Percentiles rank a stretch among this genome's conserved stretches.
Evolutionary conservation across 1,140 invertebrate genomes (phyloP).

Genomic region (Drosophila oshimai): DNA sequence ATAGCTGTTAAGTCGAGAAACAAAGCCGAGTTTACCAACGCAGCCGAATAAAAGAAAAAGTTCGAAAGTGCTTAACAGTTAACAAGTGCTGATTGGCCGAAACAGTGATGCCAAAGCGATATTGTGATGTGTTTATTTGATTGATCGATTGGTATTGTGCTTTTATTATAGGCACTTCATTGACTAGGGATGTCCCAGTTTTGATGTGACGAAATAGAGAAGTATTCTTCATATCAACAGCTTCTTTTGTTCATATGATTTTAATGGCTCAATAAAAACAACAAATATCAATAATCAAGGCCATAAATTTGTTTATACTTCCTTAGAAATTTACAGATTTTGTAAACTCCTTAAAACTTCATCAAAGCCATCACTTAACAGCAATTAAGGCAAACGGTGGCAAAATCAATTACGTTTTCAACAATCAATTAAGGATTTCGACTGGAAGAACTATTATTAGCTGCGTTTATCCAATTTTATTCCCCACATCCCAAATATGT

Average conservation of each 20-base stretch:
- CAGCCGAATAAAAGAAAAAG: slow-evolving; percentile 15
- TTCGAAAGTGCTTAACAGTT: slow-evolving; percentile 41
- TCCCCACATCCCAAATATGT: slow-evolving; percentile 3
- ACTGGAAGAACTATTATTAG: too few relatives aligned
- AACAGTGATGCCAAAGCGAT: neutral
- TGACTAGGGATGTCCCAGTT: neutral
- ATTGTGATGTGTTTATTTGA: slow-evolving; percentile 8
- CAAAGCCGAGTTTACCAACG: slow-evolving; percentile 8
- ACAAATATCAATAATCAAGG: too few relatives aligned
- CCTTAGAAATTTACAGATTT: too few relatives aligned
- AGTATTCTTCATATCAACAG: neutral
- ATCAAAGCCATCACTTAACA: too few relatives aligned
- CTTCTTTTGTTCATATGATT: too few relatives aligned
- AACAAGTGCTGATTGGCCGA: slow-evolving; percentile 13
- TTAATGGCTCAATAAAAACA: too few relatives aligned
- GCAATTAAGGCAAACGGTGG: too few relatives aligned
- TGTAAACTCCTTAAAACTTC: too few relatives aligned
- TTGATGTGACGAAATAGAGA: neutral
- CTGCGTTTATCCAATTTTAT: neutral
- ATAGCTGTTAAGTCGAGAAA: slow-evolving; percentile 1
- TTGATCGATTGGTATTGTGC: neutral
- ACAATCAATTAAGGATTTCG: too few relatives aligned
- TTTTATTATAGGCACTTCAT: neutral
- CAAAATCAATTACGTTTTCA: too few relatives aligned
- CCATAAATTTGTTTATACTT: too few relatives aligned